Evolutionary conservation across 2,797 vertebrate species (phyloP).

Genomic region (Spondyliosoma cantharus): DNA sequence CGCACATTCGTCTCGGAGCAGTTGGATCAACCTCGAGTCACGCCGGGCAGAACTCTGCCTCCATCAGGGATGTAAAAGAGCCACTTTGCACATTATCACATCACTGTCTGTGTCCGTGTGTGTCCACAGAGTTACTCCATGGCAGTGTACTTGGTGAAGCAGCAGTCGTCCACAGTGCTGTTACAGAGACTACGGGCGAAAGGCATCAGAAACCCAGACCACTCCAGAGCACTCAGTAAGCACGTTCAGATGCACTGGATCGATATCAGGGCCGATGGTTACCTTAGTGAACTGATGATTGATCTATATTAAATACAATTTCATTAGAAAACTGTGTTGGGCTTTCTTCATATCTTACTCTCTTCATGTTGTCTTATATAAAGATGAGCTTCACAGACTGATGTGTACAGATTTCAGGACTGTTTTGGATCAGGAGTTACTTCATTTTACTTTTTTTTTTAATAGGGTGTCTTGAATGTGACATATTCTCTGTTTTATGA

Average conservation of each 20-base stretch:
- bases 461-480: no score
- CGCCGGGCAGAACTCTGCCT: neutral
- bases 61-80: neutral
- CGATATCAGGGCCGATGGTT: neutral
- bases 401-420: neutral
- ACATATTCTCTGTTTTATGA: no score
- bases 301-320: neutral
- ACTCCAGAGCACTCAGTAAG: conserved; percentile 98
- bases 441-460: no score
- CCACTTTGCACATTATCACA: neutral
- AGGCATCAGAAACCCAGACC: conserved; percentile 98
- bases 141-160: conserved; percentile 98
- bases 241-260: neutral
- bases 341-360: neutral
- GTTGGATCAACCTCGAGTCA: neutral
- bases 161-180: conserved; percentile 95
- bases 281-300: neutral
- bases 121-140: conserved; percentile 94
- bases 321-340: neutral
- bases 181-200: conserved; percentile 96
- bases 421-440: no score
- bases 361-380: neutral
- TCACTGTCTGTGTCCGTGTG: conserved; percentile 5
- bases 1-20: neutral
- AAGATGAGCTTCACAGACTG: neutral